Evolutionary conservation across 2,113 vertebrate species (phyloP).

Genomic region (Tachysurus vachellii): DNA sequence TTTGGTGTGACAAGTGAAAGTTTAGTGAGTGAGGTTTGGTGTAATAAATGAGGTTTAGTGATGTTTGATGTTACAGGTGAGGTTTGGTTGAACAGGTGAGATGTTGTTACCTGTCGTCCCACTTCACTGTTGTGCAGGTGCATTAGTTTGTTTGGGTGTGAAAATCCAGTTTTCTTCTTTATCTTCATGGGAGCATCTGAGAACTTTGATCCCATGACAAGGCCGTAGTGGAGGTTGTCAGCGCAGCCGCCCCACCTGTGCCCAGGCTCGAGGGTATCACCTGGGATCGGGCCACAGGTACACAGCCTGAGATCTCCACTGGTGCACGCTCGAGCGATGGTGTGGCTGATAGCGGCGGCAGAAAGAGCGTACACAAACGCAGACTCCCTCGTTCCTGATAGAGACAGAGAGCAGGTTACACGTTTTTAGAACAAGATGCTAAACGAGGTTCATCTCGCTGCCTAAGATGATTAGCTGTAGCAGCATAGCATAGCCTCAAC

Average conservation of each 20-base stretch:
- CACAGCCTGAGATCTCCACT: constrained; percentile 92
- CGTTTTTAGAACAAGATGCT: background rate
- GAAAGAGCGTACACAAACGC: constrained; percentile 96
- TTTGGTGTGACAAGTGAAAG: too few relatives aligned
- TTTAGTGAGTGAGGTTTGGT: too few relatives aligned
- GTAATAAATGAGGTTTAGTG: too few relatives aligned
- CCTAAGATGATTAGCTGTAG: background rate
- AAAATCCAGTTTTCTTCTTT: constrained; percentile 92
- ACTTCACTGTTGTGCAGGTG: constrained; percentile 99
- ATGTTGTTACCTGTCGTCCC: constrained; percentile 87
- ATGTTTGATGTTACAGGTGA: too few relatives aligned
- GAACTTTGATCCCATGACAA: constrained; percentile 98
- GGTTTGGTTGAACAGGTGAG: background rate
- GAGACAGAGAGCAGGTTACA: constrained; percentile 16
- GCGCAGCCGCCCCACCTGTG: constrained; percentile 98
- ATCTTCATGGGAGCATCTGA: constrained; percentile 98
- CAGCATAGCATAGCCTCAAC: background rate
- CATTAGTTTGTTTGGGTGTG: constrained; percentile 97
- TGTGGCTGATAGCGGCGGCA: constrained; percentile 93
- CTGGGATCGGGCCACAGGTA: constrained; percentile 91
- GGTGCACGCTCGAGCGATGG: constrained; percentile 93
- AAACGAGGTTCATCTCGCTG: background rate
- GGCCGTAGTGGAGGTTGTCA: constrained; percentile 96
- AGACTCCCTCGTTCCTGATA: constrained; percentile 89
- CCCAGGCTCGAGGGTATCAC: constrained; percentile 90